phyloP scores from a whole-genome alignment of 2,888 invertebrate species.

The Pyrrhosoma nymphula region DNA sequence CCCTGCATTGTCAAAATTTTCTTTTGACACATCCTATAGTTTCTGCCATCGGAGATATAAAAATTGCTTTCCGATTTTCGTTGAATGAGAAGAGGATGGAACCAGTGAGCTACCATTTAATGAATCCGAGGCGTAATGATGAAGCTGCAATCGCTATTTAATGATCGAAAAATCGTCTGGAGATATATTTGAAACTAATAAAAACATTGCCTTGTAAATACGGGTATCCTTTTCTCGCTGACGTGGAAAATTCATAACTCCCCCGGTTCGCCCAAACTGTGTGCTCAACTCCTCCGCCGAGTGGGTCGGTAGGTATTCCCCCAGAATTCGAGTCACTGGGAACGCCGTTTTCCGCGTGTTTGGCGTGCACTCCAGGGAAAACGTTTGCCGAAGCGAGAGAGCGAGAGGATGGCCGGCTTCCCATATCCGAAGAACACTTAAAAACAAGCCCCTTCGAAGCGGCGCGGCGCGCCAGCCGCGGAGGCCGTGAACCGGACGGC shows the following conservation, averaged over 20 bases:
- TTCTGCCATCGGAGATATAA: too few species aligned
- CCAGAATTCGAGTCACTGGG: background rate
- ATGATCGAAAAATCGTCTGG: too few species aligned
- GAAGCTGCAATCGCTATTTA: too few species aligned
- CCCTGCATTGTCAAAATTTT: too few species aligned
- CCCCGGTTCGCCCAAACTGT: background rate
- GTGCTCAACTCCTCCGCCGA: background rate
- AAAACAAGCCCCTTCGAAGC: background rate
- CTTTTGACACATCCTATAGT: too few species aligned
- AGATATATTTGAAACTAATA: background rate
- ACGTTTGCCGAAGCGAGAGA: background rate
- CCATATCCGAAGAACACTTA: background rate
- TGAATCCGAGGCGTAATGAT: too few species aligned
- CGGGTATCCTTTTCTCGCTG: background rate
- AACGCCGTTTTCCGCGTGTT: background rate
- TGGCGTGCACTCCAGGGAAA: background rate
- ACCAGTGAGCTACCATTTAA: too few species aligned
- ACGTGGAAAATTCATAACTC: slow-evolving; percentile 8
- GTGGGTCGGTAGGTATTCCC: background rate
- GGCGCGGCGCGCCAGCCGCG: too few species aligned
- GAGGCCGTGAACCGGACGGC: background rate
- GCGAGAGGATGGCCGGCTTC: background rate
- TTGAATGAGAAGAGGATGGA: too few species aligned
- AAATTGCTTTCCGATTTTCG: too few species aligned
- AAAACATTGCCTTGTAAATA: background rate